Conservation (phyloP, 30 jellyfish, hydroid and myxozoan species). For the Hydractinia symbiolongicarpus region DNA sequence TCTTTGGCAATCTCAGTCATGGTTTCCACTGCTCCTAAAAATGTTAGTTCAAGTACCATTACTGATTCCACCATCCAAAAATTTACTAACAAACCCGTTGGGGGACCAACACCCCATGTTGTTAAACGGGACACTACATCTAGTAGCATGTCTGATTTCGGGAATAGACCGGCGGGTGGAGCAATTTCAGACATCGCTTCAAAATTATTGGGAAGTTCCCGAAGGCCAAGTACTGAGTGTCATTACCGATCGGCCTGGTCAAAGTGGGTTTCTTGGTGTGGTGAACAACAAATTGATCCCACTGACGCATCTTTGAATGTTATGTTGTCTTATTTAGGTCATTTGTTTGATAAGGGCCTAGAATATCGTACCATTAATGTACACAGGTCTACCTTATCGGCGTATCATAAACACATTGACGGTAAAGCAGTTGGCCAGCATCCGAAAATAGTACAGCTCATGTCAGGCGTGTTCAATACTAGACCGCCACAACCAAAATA, state of each 20-base stretch:
- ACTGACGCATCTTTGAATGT: conserved; percentile 16
- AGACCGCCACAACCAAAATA: conserved; percentile 34
- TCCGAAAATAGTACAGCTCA: conserved; percentile 28
- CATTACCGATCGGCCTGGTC: conserved; percentile 38
- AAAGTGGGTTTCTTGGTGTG: conserved; percentile 29
- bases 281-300: conserved; percentile 36
- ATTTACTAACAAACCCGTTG: conserved; percentile 27
- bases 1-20: conserved; percentile 33
- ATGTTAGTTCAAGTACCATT: conserved; percentile 25
- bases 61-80: conserved; percentile 3
- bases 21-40: conserved; percentile 31
- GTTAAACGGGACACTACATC: conserved; percentile 23
- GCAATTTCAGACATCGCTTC: conserved; percentile 33
- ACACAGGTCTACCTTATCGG: conserved; percentile 24
- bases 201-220: conserved; percentile 12
- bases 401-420: conserved; percentile 11
- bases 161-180: conserved; percentile 3
- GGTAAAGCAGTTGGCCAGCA: conserved; percentile 35
- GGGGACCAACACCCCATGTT: conserved; percentile 20
- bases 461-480: conserved; percentile 18
- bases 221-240: conserved; percentile 20
- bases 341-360: conserved; percentile 14
- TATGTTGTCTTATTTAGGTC: conserved; percentile 10
- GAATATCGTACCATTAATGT: conserved; percentile 26
- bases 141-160: conserved; percentile 36